Conservation (phyloP, 2,113 vertebrate genomes). For the Dendropsophus ebraccatus region DNA sequence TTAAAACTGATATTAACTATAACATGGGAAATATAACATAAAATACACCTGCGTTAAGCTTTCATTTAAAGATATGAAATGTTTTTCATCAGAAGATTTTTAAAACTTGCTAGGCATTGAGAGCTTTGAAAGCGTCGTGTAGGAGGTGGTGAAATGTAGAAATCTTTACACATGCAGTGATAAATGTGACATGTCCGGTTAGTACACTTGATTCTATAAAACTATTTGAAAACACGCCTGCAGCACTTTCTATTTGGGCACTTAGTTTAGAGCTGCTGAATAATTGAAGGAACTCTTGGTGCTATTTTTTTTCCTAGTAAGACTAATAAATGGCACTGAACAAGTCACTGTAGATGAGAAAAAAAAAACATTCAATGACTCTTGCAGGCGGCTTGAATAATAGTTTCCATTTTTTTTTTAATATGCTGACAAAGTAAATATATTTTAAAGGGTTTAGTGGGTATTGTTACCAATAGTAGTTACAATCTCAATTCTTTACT, state of each 20-base stretch:
- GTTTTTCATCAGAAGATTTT: not conserved
- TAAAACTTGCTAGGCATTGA: constrained; percentile 3
- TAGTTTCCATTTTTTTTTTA: not conserved
- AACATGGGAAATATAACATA: not conserved
- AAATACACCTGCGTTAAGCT: not conserved
- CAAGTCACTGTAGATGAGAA: constrained; percentile 1
- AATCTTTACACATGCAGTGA: constrained; percentile 42
- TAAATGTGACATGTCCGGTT: constrained; percentile 51
- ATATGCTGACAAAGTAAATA: not conserved
- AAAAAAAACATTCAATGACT: not conserved
- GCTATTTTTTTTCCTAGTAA: constrained; percentile 19
- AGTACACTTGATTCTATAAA: constrained; percentile 44
- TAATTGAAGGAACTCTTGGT: constrained; percentile 40
- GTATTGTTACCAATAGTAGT: too few relatives aligned
- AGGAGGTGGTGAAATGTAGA: constrained; percentile 9
- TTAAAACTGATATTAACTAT: not conserved
- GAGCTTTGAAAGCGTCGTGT: not conserved
- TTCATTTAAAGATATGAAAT: constrained; percentile 20
- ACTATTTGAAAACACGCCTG: constrained; percentile 42
- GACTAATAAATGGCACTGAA: constrained; percentile 27
- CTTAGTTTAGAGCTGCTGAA: constrained; percentile 40
- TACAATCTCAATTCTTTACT: too few relatives aligned
- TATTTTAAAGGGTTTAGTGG: too few relatives aligned
- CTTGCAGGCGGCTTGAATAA: too few relatives aligned
- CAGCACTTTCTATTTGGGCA: constrained; percentile 40